phyloP scores from a whole-genome alignment of 2,797 vertebrate species.

The Phoxinus dragarum region DNA sequence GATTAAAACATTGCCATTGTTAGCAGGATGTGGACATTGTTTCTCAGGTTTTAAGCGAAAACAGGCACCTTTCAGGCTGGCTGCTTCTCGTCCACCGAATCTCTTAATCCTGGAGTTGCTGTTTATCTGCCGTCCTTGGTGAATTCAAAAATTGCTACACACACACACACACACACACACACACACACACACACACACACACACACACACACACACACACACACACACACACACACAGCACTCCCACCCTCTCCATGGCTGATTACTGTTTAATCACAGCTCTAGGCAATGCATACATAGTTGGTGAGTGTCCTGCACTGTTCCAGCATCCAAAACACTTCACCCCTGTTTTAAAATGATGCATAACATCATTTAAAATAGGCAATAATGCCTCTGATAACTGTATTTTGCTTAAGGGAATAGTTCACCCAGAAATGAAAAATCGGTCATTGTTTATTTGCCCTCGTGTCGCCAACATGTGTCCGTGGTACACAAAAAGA shows the following conservation, averaged over 20 bases:
- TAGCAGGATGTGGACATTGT: slow-evolving; percentile 46
- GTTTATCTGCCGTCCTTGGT: slow-evolving; percentile 48
- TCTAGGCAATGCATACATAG: slow-evolving; percentile 41
- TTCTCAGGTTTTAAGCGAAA: slow-evolving; percentile 21
- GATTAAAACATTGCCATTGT: slow-evolving; percentile 46
- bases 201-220: neutral
- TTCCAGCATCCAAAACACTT: neutral
- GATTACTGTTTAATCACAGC: slow-evolving; percentile 45
- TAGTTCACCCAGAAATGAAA: neutral
- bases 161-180: slow-evolving; percentile 33
- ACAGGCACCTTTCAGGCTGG: slow-evolving; percentile 10
- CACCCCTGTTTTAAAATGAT: slow-evolving; percentile 7
- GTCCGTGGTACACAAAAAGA: neutral
- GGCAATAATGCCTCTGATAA: neutral
- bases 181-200: neutral
- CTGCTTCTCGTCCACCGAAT: slow-evolving; percentile 40
- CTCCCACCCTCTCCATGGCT: slow-evolving; percentile 18
- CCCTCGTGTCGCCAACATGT: neutral
- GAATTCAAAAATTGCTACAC: slow-evolving; percentile 41
- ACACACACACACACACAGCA: neutral
- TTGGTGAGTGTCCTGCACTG: neutral
- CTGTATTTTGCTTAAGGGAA: slow-evolving; percentile 14
- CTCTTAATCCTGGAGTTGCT: slow-evolving; percentile 50
- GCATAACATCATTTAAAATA: neutral
- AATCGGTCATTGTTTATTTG: neutral